Evolutionary conservation across 2,888 invertebrate genomes (phyloP), one percentile per base, ranked within the genome.

Genomic region (Andrena bicolor): DNA sequence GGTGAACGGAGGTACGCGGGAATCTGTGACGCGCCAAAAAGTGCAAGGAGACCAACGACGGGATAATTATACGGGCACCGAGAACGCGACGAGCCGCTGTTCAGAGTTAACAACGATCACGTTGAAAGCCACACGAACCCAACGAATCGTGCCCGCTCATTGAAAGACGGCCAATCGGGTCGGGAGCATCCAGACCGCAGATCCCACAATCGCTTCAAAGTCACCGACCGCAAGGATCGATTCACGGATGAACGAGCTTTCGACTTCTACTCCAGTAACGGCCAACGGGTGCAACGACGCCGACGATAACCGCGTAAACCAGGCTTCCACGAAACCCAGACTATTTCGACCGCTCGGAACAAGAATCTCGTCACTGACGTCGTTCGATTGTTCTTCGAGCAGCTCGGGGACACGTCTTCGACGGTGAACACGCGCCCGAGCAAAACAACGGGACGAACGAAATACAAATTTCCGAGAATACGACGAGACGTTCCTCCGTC

Each of bases 51-150:
- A 61, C 28, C 35, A 69, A 28, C 35, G 26, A 61, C 68, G 64
- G 65, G 76, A 76, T 83, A 76, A 76, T 76, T 80, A 69, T 63
- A 74, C 26, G 61, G 64, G 41, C 49, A 41, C 13, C 41, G 60
- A 61, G 28, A 35, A 49, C 51, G 60, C 41, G 70, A 66, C 58
- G 56, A 73, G 74, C 76, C 20, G 69, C 80, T 74, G 63, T 69
- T 35, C 32, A 56, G 71, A 60, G 63, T 64, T 68, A 72, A 80
- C 73, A 76, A 85, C 76, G 78, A 51, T 68, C 86, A 65, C 80
- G 86, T 86, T 72, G 81, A 86, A 86, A 83, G 78, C 83, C 83
- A 51, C 85, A 63, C 74, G 69, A 76, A 78, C 48, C 60, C 72
- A 80, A 80, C 80, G 66, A 84, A 86, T 79, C 75, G 66, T 74